Conservation (phyloP, 1,140 invertebrate species). For the Pseudoatta argentina region DNA sequence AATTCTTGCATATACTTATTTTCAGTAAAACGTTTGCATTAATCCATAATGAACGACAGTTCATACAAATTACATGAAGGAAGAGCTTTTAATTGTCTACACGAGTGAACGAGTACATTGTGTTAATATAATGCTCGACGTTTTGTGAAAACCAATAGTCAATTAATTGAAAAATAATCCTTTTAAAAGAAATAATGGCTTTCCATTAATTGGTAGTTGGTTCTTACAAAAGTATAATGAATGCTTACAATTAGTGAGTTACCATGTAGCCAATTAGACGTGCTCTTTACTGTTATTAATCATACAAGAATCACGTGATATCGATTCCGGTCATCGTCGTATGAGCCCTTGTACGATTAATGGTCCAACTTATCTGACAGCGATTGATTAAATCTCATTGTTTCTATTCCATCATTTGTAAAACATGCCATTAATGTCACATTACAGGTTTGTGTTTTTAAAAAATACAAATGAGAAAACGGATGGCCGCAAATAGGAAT, state of each 20-base stretch:
- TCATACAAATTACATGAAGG: slow-evolving; percentile 3
- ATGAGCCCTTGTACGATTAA: slow-evolving; percentile 30
- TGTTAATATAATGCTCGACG: background rate
- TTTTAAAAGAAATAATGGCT: background rate
- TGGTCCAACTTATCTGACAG: slow-evolving; percentile 14
- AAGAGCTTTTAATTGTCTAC: background rate
- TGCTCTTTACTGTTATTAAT: slow-evolving; percentile 23
- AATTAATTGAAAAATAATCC: slow-evolving; percentile 27
- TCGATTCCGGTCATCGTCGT: background rate
- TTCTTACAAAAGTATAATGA: background rate
- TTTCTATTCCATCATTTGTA: slow-evolving; percentile 23
- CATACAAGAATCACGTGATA: slow-evolving; percentile 16
- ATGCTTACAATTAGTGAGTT: background rate
- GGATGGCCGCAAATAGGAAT: background rate
- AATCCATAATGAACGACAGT: background rate
- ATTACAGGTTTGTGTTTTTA: slow-evolving; percentile 18
- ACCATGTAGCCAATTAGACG: slow-evolving; percentile 5
- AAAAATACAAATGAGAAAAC: background rate
- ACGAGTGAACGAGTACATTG: background rate
- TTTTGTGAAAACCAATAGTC: slow-evolving; percentile 1
- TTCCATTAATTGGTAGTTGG: slow-evolving; percentile 39
- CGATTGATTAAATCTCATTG: slow-evolving; percentile 16
- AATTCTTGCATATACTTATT: background rate
- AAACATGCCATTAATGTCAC: slow-evolving; percentile 16
- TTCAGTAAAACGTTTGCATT: background rate